Evolutionary conservation across 37 sponge, comb jelly and placozoan species (phyloP), one percentile per base, ranked within the genome.

Genomic region (Halisarca cf. caerulea): DNA sequence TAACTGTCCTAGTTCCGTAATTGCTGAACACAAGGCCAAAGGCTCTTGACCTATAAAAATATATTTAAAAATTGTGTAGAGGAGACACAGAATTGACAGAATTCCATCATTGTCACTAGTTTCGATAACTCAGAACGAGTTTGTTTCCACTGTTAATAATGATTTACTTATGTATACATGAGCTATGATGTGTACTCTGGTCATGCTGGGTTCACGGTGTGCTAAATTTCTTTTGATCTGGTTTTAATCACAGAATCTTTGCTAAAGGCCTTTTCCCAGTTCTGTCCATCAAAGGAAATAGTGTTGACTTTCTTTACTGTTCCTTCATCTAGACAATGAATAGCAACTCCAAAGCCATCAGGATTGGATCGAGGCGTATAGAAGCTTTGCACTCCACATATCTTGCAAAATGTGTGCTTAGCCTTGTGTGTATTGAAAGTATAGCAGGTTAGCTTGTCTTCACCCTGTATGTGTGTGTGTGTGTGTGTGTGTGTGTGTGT

Each of bases 381-480:
- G 89, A 97, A 97, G 58, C 97, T 94, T 80, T 97, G 97, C 18
- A 97, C 97, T 15, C 97, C 97, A 79, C 97, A 97, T 11, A 75
- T 47, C 59, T 73, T 86, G 72, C 97, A 97, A 86, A 97, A 97
- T 28, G 88, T 92, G 89, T 97, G 97, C 84, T 97, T 92, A 20
- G 97, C 97, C 69, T 83, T 83, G 58, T 94, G 94, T 32, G 92
- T 97, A 82, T 97, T 92, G 87, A 90, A 97, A 0, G 95, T 94
- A 61, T 97, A 97, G 42, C 86, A 83, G 6, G 93, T 88, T 23
- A 97, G 51, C 15, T 66, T 54, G 7, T 92, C 95, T 20, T 83
- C 89, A 36, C 93, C 93, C 93, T 93, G 55, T 0, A 62, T 33
- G n/a, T n/a, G n/a, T n/a, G n/a, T n/a, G n/a, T n/a, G n/a, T n/a